Evolutionary conservation across 1,140 invertebrate genomes (phyloP).

Genomic region (Eupeodes corollae): DNA sequence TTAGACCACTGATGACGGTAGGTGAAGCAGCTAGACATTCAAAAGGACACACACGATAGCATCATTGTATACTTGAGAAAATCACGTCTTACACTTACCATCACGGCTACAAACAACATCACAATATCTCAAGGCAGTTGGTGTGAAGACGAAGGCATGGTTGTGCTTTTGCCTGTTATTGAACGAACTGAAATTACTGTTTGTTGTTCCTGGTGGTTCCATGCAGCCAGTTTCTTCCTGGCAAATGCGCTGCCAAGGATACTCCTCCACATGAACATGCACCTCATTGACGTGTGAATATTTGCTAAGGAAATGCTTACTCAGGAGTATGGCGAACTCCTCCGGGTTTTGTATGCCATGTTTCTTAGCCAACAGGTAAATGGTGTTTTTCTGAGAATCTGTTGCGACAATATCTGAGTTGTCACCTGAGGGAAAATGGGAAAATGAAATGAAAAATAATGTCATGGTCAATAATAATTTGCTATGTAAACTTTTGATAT

Average conservation of each 20-base stretch:
- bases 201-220: not conserved
- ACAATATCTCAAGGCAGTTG: conserved; percentile 49
- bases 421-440: conserved; percentile 38
- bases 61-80: not conserved
- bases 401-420: conserved; percentile 66
- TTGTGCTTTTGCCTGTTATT: conserved; percentile 47
- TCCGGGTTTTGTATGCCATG: conserved; percentile 61
- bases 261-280: conserved; percentile 53
- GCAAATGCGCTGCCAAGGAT: conserved; percentile 59
- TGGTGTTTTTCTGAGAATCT: conserved; percentile 71
- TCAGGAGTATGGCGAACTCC: conserved; percentile 56
- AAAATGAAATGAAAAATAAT: not conserved
- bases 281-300: conserved; percentile 58
- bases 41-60: not conserved
- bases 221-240: conserved; percentile 25
- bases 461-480: not conserved
- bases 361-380: conserved; percentile 67
- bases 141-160: conserved; percentile 60
- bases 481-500: not conserved
- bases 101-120: conserved; percentile 50
- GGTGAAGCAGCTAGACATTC: conserved; percentile 31
- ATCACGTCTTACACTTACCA: conserved; percentile 40
- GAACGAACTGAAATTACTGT: conserved; percentile 9
- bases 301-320: conserved; percentile 57
- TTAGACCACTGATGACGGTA: conserved; percentile 50